Percentiles rank a stretch among this genome's conserved stretches.
Evolutionary conservation across 2,113 vertebrate genomes (phyloP).

Genomic region (Dicrurus megarhynchus): DNA sequence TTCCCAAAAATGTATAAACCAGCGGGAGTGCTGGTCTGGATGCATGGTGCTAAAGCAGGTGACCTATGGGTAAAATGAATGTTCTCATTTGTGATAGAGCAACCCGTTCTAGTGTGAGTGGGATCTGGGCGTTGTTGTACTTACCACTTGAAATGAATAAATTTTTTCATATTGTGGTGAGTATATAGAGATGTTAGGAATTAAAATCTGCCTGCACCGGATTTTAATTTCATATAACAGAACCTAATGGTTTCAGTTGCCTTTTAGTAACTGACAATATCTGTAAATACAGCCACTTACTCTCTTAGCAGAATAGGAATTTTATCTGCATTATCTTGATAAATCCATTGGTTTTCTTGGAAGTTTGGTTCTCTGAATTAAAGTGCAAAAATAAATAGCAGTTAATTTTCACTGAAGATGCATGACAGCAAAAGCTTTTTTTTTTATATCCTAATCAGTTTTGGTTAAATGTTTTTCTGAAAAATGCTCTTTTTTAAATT

Average conservation of each 20-base stretch:
- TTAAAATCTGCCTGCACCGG: not conserved
- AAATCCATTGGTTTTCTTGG: not conserved
- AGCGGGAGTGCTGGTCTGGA: not conserved
- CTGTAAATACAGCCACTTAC: not conserved
- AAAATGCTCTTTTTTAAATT: not conserved
- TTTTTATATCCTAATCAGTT: not conserved
- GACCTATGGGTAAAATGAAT: fast-evolving
- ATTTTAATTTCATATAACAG: not conserved
- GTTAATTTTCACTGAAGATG: not conserved
- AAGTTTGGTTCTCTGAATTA: not conserved
- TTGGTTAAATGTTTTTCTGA: not conserved
- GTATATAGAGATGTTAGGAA: not conserved
- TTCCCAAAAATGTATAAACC: fast-evolving
- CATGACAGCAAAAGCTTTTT: not conserved
- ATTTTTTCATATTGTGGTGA: not conserved
- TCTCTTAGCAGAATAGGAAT: not conserved
- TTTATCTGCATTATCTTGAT: not conserved
- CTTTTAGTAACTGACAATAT: not conserved
- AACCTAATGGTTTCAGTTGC: not conserved
- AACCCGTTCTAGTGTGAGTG: not conserved
- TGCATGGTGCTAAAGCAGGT: not conserved
- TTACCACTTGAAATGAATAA: not conserved
- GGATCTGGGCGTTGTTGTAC: not conserved
- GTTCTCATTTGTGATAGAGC: not conserved
- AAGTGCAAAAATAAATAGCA: not conserved